Evolutionary conservation across 2,888 invertebrate species (phyloP), one percentile per base, ranked within the genome.

Genomic region (Glyphotaelius pellucidus): DNA sequence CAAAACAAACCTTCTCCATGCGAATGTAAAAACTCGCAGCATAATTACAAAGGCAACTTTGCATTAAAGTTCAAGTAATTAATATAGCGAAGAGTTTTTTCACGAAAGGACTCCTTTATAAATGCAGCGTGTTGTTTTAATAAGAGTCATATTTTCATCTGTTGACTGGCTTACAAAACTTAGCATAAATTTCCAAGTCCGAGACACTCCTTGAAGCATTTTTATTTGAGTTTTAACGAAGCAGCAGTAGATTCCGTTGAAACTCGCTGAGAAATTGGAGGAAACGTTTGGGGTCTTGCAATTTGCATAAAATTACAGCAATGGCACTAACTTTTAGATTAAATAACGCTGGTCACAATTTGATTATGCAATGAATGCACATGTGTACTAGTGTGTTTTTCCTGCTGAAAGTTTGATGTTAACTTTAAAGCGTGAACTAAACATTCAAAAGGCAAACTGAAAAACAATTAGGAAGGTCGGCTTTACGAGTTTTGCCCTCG

Each of bases 221-320:
- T 47, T 87, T 87, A 52, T 87, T 87, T 52, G 14, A 87, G 47
- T 87, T 87, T 52, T n/a, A 31, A n/a, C 67, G 30, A 15, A 32
- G 15, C 89, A 3, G n/a, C 79, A 47, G 35, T 81, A 38, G 47
- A 25, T 84, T 84, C 30, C 42, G 38, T 15, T 42, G 86, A 47
- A 47, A 38, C 38, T 30, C 30, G 25, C 30, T 42, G 86, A 47
- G 42, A n/a, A 47, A 52, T 52, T 52, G 86, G 30, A 42, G 52
- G 42, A 31, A n/a, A 35, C 90, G n/a, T 83, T 84, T 52, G 67
- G 42, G 90, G 90, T 90, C 32, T 84, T 67, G 86, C 87, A 91
- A 91, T 91, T 91, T 91, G 67, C 91, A 91, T 91, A 88, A 88
- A 91, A 87, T 91, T 91, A 91, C 67, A 81, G 88, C 91, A 91